A percentile compares a stretch with the other conserved stretches of the same genome.
Conservation (phyloP, 1,140 invertebrate species). For the Anagrus nilaparvatae region DNA sequence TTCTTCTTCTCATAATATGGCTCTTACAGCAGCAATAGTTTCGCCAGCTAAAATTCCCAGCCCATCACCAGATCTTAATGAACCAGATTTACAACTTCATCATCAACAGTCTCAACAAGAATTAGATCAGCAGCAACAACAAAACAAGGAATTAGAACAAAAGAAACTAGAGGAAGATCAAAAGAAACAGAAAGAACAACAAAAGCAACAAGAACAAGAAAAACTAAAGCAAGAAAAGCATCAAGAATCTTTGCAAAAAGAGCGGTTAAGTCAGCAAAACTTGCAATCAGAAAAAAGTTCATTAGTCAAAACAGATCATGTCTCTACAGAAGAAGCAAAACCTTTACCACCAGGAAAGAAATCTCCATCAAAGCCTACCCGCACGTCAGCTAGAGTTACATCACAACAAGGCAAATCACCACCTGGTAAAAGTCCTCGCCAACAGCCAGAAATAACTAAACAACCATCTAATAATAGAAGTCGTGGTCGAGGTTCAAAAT, state of each 20-base stretch:
- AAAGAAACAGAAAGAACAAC: background rate
- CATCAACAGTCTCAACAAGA: conserved; percentile 32
- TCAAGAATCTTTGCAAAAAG: conserved; percentile 4
- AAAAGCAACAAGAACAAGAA: background rate
- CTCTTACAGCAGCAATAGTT: conserved; percentile 64
- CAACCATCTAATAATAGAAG: conserved; percentile 20
- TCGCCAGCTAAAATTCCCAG: conserved; percentile 39
- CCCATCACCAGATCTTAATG: conserved; percentile 23
- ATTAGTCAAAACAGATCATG: conserved; percentile 7
- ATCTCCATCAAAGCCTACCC: conserved; percentile 54
- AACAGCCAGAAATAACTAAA: conserved; percentile 17
- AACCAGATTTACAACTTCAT: conserved; percentile 4
- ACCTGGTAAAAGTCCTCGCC: conserved; percentile 61
- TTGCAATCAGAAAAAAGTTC: conserved; percentile 6
- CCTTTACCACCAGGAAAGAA: conserved; percentile 43
- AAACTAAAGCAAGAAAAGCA: no score
- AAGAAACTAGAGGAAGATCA: background rate
- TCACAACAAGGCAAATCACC: conserved; percentile 58
- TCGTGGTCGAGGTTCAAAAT: conserved; percentile 39
- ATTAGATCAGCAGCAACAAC: conserved; percentile 9
- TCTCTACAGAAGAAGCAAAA: conserved; percentile 14
- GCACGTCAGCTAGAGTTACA: conserved; percentile 51
- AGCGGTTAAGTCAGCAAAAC: conserved; percentile 1
- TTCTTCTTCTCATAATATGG: conserved; percentile 66
- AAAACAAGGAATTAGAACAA: background rate